A percentile compares a stretch with the other conserved stretches of the same genome.
These are phyloP conservation scores for Hybos culiciformis DNA, from an alignment of 2,888 invertebrate genomes.

Conservation along the genomic window DNA sequence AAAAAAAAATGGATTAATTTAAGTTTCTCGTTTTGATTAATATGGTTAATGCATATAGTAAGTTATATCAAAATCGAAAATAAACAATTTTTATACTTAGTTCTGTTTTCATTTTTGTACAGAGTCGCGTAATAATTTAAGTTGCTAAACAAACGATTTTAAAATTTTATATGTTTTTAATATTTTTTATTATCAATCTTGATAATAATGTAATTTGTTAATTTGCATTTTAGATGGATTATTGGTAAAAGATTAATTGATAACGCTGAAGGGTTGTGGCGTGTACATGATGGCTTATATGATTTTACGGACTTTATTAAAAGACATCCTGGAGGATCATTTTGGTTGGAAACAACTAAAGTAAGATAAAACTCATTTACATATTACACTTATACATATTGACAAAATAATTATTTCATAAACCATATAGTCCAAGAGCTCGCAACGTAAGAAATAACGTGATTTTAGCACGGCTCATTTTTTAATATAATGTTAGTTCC, in stretches of 20 bases:
- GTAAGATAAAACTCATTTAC: conserved; percentile 28
- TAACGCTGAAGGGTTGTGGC: conserved; percentile 65
- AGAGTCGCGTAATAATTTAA: neutral
- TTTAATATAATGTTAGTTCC: no score
- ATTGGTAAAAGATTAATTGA: conserved; percentile 51
- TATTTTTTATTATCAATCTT: neutral
- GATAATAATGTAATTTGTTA: conserved; percentile 1
- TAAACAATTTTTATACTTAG: no score
- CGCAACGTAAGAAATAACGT: neutral
- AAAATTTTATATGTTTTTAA: neutral
- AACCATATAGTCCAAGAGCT: no score
- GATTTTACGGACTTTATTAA: conserved; percentile 67
- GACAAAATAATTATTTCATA: neutral
- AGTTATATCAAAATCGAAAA: no score
- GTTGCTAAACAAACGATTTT: neutral
- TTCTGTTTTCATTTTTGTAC: no score
- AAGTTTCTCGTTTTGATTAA: no score
- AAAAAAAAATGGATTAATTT: no score
- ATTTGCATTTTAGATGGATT: conserved; percentile 39
- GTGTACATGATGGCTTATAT: conserved; percentile 63
- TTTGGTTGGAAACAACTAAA: conserved; percentile 58
- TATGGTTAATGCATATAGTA: no score
- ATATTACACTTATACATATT: neutral
- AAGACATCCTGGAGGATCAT: conserved; percentile 72
- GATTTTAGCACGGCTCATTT: no score